Evolutionary conservation across 2,113 vertebrate genomes (phyloP).

Genomic region (Megaleporinus macrocephalus): DNA sequence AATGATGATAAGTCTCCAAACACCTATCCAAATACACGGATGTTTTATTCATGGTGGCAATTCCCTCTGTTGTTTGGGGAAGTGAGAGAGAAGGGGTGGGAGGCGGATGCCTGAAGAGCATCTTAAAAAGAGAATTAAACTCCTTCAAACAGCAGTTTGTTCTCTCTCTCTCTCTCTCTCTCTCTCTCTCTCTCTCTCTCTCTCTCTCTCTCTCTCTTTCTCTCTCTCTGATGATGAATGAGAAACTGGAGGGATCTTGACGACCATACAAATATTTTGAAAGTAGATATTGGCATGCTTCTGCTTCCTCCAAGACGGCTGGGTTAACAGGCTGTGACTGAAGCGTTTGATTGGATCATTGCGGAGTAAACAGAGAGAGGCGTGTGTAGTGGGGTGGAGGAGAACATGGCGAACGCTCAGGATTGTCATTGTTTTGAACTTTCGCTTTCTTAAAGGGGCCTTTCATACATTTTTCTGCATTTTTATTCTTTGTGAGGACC

Average conservation of each 20-base stretch:
- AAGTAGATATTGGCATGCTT: conserved; percentile 52
- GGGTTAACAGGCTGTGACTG: conserved; percentile 53
- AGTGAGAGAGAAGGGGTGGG: conserved; percentile 1
- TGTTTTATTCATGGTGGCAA: conserved; percentile 40
- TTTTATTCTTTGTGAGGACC: no score
- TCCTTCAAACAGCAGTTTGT: conserved; percentile 24
- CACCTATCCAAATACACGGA: conserved; percentile 22
- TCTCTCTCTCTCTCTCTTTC: conserved; percentile 18
- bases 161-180: conserved; percentile 16
- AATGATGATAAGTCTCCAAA: conserved; percentile 24
- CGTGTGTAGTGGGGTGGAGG: not conserved
- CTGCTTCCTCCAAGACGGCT: conserved; percentile 46
- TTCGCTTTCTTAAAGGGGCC: not conserved
- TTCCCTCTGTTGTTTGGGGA: conserved; percentile 19
- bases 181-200: conserved; percentile 16
- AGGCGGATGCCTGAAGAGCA: conserved; percentile 30
- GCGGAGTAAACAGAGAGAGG: conserved; percentile 51
- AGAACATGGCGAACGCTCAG: not conserved
- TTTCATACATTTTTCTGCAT: not conserved
- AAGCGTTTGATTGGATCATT: conserved; percentile 55
- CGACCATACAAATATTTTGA: conserved; percentile 62
- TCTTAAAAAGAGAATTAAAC: conserved; percentile 33
- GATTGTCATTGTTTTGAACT: not conserved
- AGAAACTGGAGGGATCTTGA: conserved; percentile 52
- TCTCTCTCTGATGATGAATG: conserved; percentile 44